phyloP scores from a whole-genome alignment of 2,888 invertebrate species.

The Venustoraphidia nigricollis region DNA sequence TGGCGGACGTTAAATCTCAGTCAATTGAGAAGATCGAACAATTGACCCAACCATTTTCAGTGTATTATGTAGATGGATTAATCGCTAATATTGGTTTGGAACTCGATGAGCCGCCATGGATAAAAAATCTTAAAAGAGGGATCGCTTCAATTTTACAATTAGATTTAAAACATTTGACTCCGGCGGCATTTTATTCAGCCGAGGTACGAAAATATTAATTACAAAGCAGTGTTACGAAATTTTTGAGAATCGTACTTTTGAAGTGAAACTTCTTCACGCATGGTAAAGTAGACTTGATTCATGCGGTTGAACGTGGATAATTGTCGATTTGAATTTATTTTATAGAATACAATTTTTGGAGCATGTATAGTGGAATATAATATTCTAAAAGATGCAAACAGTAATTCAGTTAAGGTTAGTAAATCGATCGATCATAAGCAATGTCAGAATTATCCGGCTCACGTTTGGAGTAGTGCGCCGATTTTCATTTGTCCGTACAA shows the following conservation, averaged over 20 bases:
- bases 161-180: constrained; percentile 5
- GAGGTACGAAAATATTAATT: constrained; percentile 4
- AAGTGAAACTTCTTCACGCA: not conserved
- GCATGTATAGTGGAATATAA: constrained; percentile 7
- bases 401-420: constrained; percentile 2
- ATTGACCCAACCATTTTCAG: constrained; percentile 5
- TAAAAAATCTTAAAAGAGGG: constrained; percentile 8
- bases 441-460: constrained; percentile 5
- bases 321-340: not conserved
- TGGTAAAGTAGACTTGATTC: not conserved
- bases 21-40: not conserved
- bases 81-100: constrained; percentile 5
- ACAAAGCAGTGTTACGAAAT: too few species aligned
- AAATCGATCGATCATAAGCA: constrained; percentile 8
- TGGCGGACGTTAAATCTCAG: not conserved
- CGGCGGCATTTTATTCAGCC: constrained; percentile 5
- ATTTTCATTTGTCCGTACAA: constrained; percentile 4
- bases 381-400: constrained; percentile 5
- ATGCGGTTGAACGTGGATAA: too few species aligned
- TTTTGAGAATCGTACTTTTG: not conserved
- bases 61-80: constrained; percentile 5
- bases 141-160: constrained; percentile 9
- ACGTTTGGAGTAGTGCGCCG: constrained; percentile 8
- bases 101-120: constrained; percentile 7
- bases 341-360: constrained; percentile 9